These are phyloP conservation scores for Sphyrna mokarran DNA, from an alignment of 2,113 vertebrate genomes.

Conservation along the genomic window DNA sequence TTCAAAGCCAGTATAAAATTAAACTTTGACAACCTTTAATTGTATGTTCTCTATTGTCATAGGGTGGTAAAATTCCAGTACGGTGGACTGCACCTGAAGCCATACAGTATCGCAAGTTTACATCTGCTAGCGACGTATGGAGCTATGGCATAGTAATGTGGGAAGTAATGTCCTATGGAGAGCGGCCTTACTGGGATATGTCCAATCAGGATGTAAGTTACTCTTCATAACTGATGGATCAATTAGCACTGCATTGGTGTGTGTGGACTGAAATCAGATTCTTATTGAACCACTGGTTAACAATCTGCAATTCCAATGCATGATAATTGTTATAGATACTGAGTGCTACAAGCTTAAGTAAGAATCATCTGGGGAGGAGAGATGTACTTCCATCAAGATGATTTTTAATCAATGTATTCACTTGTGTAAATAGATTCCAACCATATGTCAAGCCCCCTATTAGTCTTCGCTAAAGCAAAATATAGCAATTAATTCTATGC, in stretches of 20 bases:
- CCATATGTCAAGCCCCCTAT: constrained; percentile 14
- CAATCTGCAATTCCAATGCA: background rate
- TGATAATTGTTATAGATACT: background rate
- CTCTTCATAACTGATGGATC: background rate
- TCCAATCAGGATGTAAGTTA: constrained; percentile 96
- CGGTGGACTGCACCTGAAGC: constrained; percentile 95
- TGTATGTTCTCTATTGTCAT: constrained; percentile 39
- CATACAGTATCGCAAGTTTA: constrained; percentile 96
- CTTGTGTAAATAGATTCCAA: constrained; percentile 33
- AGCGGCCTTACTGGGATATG: constrained; percentile 98
- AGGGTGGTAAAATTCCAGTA: constrained; percentile 97
- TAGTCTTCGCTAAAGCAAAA: background rate
- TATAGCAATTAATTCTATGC: constrained; percentile 20
- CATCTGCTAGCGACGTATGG: constrained; percentile 94
- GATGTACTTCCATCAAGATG: background rate
- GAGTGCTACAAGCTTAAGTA: background rate
- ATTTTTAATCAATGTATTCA: constrained; percentile 21
- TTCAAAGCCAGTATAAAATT: background rate
- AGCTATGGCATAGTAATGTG: constrained; percentile 98
- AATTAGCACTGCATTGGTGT: background rate
- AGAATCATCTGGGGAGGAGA: background rate
- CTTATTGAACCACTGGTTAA: background rate
- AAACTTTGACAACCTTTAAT: background rate
- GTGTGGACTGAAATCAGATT: background rate
- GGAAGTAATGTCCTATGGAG: constrained; percentile 98